Conservation (phyloP, 2,888 invertebrate genomes). For the Taphrorychus bicolor region DNA sequence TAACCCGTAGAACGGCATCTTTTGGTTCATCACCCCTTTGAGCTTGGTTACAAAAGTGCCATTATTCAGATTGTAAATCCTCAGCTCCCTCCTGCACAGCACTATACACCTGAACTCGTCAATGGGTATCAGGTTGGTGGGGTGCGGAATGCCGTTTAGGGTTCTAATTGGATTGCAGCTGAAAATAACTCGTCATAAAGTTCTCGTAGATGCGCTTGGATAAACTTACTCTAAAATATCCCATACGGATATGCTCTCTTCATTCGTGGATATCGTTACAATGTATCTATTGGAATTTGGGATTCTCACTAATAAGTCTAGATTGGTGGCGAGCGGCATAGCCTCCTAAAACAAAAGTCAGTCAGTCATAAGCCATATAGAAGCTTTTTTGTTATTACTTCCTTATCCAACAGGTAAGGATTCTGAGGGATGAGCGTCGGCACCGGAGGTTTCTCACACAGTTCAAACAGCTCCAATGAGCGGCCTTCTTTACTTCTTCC, state of each 20-base stretch:
- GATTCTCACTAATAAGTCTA: slow-evolving; percentile 69
- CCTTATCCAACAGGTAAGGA: slow-evolving; percentile 45
- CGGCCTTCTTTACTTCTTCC: slow-evolving; percentile 51
- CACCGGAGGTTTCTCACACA: slow-evolving; percentile 65
- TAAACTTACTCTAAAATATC: slow-evolving; percentile 67
- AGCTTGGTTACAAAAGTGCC: slow-evolving; percentile 76
- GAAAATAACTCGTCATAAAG: slow-evolving; percentile 24
- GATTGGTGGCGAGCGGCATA: slow-evolving; percentile 47
- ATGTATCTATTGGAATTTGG: slow-evolving; percentile 74
- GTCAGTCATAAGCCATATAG: background rate
- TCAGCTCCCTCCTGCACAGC: slow-evolving; percentile 80
- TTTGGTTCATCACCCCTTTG: slow-evolving; percentile 91
- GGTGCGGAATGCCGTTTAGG: slow-evolving; percentile 76
- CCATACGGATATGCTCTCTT: slow-evolving; percentile 84
- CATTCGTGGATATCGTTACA: slow-evolving; percentile 75
- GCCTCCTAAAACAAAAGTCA: background rate
- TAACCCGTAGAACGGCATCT: slow-evolving; percentile 88
- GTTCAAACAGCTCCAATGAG: slow-evolving; percentile 60
- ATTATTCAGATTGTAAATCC: slow-evolving; percentile 80
- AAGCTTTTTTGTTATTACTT: slow-evolving; percentile 15
- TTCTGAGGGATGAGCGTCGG: slow-evolving; percentile 69
- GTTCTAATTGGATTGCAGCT: slow-evolving; percentile 71
- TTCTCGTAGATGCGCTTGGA: background rate
- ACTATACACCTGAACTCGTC: slow-evolving; percentile 80
- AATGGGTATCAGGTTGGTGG: slow-evolving; percentile 79